Evolutionary conservation across 1,140 invertebrate genomes (phyloP), one percentile per base, ranked within the genome.

Genomic region (Bacillus rossius): DNA sequence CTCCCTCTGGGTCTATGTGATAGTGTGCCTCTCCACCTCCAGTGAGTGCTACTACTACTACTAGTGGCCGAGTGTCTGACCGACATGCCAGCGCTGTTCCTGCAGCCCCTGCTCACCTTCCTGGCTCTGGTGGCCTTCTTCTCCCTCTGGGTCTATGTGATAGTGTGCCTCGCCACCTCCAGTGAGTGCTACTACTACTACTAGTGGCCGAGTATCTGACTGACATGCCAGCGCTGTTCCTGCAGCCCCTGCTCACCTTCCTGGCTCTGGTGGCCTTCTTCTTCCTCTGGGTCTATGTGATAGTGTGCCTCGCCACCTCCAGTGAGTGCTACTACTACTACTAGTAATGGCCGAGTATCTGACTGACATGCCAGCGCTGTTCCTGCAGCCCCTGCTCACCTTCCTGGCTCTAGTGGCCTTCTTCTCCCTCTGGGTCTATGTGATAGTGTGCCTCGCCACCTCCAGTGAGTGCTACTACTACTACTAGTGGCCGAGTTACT

Each of bases 21-120:
- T 96, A 61, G 74, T 85, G 22, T 84, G 77, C 65, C 72, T 89
- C 4, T 80, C 82, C n/a, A 87, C 86, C 62, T 79, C 85, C 37
- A 79, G 87, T 89, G 77, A 82, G 83, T 78, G 41, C n/a, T n/a
- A n/a, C n/a, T n/a, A n/a, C n/a, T n/a, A n/a, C n/a, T n/a, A n/a
- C n/a, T n/a, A n/a, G n/a, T n/a, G n/a, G n/a, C n/a, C n/a, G n/a
- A n/a, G n/a, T n/a, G n/a, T n/a, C n/a, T n/a, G n/a, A n/a, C 84
- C 48, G 84, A 85, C 66, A 80, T 96, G 60, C 93, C 94, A 5
- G 84, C 82, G n/a, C 73, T 98, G 22, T 86, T 96, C 66, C 75
- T 94, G 19, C 93, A 95, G 68, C 94, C 94, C 1, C 69, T 96
- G 1, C 75, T 93, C 57, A 96, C 94, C 0, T 94, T 94, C 69